phyloP scores from a whole-genome alignment of 92 coral and sea anemone species.

The Porites cylindrica region DNA sequence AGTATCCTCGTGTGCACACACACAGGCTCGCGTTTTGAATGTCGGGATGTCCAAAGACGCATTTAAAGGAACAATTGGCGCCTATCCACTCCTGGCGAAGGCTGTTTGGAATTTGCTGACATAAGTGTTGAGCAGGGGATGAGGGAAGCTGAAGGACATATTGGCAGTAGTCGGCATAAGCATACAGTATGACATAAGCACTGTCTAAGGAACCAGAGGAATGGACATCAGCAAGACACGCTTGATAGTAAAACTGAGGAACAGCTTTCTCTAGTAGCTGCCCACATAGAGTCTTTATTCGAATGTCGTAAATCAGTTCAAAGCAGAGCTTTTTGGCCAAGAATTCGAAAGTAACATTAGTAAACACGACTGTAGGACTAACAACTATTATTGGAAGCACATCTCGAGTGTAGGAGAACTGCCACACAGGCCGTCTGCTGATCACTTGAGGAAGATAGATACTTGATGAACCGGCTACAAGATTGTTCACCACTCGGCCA shows the following conservation, averaged over 20 bases:
- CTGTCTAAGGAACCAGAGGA: conserved; percentile 67
- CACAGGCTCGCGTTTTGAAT: conserved; percentile 57
- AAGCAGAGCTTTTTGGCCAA: conserved; percentile 73
- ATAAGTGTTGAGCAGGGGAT: conserved; percentile 75
- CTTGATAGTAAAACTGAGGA: conserved; percentile 77
- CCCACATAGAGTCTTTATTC: conserved; percentile 64
- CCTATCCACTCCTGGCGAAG: conserved; percentile 81
- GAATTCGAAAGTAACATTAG: conserved; percentile 66
- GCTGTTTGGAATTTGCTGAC: conserved; percentile 75
- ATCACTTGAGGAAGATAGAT: conserved; percentile 72
- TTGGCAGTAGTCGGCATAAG: conserved; percentile 93
- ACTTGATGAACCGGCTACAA: conserved; percentile 41
- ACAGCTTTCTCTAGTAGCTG: conserved; percentile 50
- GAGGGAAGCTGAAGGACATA: conserved; percentile 59
- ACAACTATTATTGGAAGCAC: conserved; percentile 53
- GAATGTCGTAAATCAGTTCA: conserved; percentile 71
- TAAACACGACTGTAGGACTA: conserved; percentile 51
- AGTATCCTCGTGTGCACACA: conserved; percentile 88
- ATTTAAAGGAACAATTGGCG: conserved; percentile 76
- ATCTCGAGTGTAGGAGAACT: conserved; percentile 82
- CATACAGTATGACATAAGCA: conserved; percentile 76
- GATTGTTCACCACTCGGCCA: conserved; percentile 76
- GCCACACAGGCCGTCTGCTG: conserved; percentile 88
- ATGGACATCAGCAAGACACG: conserved; percentile 79
- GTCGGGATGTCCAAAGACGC: conserved; percentile 85